Percentiles rank a stretch among this genome's conserved stretches.
These are phyloP conservation scores for Sebastolobus altivelis DNA, from an alignment of 2,797 vertebrate species.

Conservation along the genomic window DNA sequence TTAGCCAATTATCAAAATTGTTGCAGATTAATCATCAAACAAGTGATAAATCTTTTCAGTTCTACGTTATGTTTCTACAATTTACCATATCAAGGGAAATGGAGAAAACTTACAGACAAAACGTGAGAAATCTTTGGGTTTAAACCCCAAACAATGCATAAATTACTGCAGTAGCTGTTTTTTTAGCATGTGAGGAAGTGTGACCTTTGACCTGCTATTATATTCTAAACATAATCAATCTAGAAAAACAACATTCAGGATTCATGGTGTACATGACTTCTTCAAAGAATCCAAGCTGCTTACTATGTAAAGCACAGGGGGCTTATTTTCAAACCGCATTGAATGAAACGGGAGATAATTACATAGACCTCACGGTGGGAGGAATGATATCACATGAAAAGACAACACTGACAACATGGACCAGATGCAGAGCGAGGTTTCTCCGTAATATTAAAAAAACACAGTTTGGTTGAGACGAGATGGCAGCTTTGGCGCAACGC, in stretches of 20 bases:
- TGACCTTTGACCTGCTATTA: slow-evolving; percentile 19
- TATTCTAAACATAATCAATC: slow-evolving; percentile 15
- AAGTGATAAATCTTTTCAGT: background rate
- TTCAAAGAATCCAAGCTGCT: slow-evolving; percentile 49
- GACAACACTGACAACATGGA: slow-evolving; percentile 68
- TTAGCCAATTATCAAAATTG: background rate
- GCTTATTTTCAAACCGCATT: slow-evolving; percentile 68
- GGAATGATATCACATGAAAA: slow-evolving; percentile 74
- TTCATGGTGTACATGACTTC: slow-evolving; percentile 37
- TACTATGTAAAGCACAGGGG: slow-evolving; percentile 53
- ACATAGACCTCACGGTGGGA: slow-evolving; percentile 57
- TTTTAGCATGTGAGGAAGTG: background rate
- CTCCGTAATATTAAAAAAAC: slow-evolving; percentile 48
- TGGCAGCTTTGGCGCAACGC: slow-evolving; percentile 61
- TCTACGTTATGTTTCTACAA: background rate
- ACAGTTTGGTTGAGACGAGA: slow-evolving; percentile 49
- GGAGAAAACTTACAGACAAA: background rate
- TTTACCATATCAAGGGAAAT: background rate
- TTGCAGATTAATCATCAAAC: background rate
- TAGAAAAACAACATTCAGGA: slow-evolving; percentile 29
- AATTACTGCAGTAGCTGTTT: background rate
- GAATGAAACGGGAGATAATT: slow-evolving; percentile 70
- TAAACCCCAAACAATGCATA: slow-evolving; percentile 8
- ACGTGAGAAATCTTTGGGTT: background rate
- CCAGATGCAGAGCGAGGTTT: slow-evolving; percentile 61